Base-by-base conservation (phyloP, 2,888 invertebrate species). In the Eristalis intricaria region DNA sequence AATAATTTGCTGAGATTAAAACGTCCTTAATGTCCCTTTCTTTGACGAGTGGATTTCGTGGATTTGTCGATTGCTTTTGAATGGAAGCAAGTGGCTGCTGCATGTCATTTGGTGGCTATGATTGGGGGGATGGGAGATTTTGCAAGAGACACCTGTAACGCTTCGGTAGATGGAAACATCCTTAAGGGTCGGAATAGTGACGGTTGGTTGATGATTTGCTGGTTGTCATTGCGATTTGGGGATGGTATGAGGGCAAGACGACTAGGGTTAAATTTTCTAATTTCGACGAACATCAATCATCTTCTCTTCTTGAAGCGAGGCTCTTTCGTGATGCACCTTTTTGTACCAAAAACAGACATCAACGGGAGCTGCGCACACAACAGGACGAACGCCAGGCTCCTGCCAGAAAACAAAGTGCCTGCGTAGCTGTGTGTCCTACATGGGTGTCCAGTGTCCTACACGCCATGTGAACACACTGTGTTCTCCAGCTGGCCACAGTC, bases 61-160 rank as follows among this genome's bases (percentile, higher is more conserved):
- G 43, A 60, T 64, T 63, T 64, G 7, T 60, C 26, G 15, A 38
- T 56, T 70, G 56, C 4, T 38, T 29, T 64, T 40, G 38, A 71
- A 58, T 64, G 35, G 56, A 8, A 77, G 68, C 35, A 43, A 58
- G 43, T 68, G 61, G 23, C 50, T 35, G 61, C 19, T 63, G 61
- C 19, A 23, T 22, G 60, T 61, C 15, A n/a, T 35, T 61, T 60
- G 60, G 5, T 5, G 23, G 8, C 4, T 50, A n/a, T 13, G 32
- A 7, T 15, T 13, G 26, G 26, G 32, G 7, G 5, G 35, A 29
- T 5, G 56, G 19, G 64, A 23, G 11, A 5, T 29, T 4, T 29
- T 29, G 65, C 8, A 29, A 40, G 40, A 56, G 68, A 81, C 50
- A 81, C 81, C 81, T 75, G 81, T 81, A 29, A 29, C 60, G 60